Evolutionary conservation across 2,888 invertebrate species (phyloP), one percentile per base, ranked within the genome.

Genomic region (Nowickia ferox): DNA sequence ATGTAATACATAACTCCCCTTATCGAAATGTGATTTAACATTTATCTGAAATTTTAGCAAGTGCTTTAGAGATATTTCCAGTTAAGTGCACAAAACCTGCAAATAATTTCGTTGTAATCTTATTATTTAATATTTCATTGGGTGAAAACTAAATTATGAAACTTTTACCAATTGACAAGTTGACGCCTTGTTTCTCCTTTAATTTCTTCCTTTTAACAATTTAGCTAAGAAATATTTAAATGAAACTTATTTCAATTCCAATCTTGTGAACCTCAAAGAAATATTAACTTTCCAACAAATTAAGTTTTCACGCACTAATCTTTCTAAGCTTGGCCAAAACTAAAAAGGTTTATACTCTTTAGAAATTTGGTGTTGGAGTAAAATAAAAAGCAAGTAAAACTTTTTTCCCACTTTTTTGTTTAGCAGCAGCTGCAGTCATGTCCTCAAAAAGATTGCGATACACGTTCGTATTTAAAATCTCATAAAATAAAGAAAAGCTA

Each of bases 281-380:
- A 76, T 55, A 17, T 40, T 30, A 85, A 81, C 77, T 81, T 81
- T 81, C 77, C 63, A 77, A 77, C 72, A 77, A 77, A 85, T 77
- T 48, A 81, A 84, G 13, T 76, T 74, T 48, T 38, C 61, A 59
- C 48, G 42, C 17, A 65, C 63, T 19, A 15, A 63, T 66, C 46
- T 19, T 44, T 46, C 40, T 57, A 76, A 74, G 38, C 53, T 80
- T 71, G 69, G 63, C 30, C 69, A 74, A 51, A 61, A 77, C 61
- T 42, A 40, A 68, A 69, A 68, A 84, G 59, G 10, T 59, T 61
- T 46, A 9, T 22, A 42, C 40, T 51, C 2, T 30, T 22, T 2
- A 59, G 9, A 42, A 51, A 53, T 59, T 48, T 53, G 13, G 42
- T 22, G 59, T 71, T 11, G 30, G 10, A 55, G 30, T 30, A 2